Conservation (phyloP, 2,113 vertebrate species). For the Procavia capensis region DNA sequence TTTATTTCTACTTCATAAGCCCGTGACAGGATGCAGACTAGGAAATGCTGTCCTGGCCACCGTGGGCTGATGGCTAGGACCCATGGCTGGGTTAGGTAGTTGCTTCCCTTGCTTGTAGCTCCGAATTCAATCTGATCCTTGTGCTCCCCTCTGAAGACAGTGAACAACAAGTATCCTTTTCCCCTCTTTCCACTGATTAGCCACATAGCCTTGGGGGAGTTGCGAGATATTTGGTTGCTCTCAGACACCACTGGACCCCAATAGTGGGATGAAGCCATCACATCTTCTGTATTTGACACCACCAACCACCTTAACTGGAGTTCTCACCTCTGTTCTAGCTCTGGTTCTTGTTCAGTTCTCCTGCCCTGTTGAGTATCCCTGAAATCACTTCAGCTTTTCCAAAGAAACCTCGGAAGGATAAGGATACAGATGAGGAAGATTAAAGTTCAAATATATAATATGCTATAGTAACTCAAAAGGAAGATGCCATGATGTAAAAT, state of each 20-base stretch:
- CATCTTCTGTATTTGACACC: background rate
- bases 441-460: background rate
- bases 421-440: background rate
- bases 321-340: background rate
- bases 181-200: background rate
- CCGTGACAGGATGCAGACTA: background rate
- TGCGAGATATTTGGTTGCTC: background rate
- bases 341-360: background rate
- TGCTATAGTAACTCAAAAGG: background rate
- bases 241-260: background rate
- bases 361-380: background rate
- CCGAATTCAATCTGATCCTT: background rate
- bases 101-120: background rate
- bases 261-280: background rate
- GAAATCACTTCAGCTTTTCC: background rate
- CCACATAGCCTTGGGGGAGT: background rate
- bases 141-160: background rate
- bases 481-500: background rate
- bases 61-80: background rate
- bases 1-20: constrained; percentile 30
- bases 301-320: background rate
- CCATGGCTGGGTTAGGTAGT: background rate
- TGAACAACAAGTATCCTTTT: background rate
- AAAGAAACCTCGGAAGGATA: background rate
- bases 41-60: background rate